Evolutionary conservation across 1,140 invertebrate species (phyloP).

Genomic region (Ectropis grisescens): DNA sequence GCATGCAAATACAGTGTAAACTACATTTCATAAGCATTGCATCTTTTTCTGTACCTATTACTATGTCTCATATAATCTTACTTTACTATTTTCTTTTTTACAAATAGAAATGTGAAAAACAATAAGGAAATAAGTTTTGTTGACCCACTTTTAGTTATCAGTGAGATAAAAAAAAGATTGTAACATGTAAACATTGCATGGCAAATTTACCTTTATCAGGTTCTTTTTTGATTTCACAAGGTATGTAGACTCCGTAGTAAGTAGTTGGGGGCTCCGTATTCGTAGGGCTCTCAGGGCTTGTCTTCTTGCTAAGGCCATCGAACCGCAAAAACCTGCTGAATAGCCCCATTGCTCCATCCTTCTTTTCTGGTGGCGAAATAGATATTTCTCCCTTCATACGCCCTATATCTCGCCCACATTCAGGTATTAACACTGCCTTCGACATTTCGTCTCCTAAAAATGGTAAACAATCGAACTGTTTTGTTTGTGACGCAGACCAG

Average conservation of each 20-base stretch:
- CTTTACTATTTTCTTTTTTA: too few relatives aligned
- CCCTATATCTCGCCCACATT: slow-evolving; percentile 45
- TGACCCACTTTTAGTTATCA: slow-evolving; percentile 23
- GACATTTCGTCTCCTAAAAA: slow-evolving; percentile 58
- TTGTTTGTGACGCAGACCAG: slow-evolving; percentile 62
- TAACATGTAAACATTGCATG: slow-evolving; percentile 6
- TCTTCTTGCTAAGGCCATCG: slow-evolving; percentile 37
- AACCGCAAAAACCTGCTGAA: slow-evolving; percentile 49
- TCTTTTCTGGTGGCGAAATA: slow-evolving; percentile 45
- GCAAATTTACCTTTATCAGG: slow-evolving; percentile 58
- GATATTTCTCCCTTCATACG: slow-evolving; percentile 49
- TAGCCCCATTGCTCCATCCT: slow-evolving; percentile 47
- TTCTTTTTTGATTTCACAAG: slow-evolving; percentile 64
- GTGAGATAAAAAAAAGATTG: slow-evolving; percentile 3
- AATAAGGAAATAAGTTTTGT: too few relatives aligned
- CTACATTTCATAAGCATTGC: too few relatives aligned
- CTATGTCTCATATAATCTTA: too few relatives aligned
- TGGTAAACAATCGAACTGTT: slow-evolving; percentile 52
- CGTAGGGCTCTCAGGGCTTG: slow-evolving; percentile 31
- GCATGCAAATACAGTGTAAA: too few relatives aligned
- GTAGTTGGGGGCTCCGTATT: slow-evolving; percentile 36
- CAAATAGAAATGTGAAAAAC: too few relatives aligned
- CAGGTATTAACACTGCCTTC: slow-evolving; percentile 54
- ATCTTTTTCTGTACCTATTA: too few relatives aligned
- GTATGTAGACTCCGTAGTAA: slow-evolving; percentile 66